These are phyloP conservation scores for Tuta absoluta DNA, from an alignment of 2,888 invertebrate species.

Conservation along the genomic window DNA sequence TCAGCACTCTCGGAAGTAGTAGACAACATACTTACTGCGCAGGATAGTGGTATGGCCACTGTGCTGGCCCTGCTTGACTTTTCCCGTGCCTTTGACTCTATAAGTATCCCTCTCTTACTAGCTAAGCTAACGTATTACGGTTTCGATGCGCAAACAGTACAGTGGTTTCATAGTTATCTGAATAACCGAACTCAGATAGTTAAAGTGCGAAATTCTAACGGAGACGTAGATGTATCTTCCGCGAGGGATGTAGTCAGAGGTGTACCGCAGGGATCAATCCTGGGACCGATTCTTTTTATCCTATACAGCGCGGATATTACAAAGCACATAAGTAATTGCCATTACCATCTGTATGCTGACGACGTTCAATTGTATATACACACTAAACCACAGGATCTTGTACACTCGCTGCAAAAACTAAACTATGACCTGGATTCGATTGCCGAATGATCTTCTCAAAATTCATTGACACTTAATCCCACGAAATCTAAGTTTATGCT, in stretches of 20 bases:
- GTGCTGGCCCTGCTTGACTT: constrained; percentile 10
- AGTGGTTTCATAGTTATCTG: constrained; percentile 12
- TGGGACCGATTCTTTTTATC: constrained; percentile 15
- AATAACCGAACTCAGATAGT: constrained; percentile 10
- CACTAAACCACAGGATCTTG: too few relatives aligned
- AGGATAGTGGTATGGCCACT: constrained; percentile 13
- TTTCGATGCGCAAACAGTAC: background rate
- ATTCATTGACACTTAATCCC: too few relatives aligned
- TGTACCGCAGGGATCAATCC: constrained; percentile 15
- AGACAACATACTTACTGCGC: constrained; percentile 13
- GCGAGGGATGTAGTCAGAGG: background rate
- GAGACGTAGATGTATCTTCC: background rate
- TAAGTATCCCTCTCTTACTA: constrained; percentile 5
- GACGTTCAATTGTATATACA: too few relatives aligned
- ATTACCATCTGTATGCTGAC: too few relatives aligned
- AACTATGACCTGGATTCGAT: too few relatives aligned
- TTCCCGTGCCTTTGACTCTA: constrained; percentile 10
- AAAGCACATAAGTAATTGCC: too few relatives aligned
- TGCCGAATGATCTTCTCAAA: too few relatives aligned
- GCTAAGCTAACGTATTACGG: constrained; percentile 11
- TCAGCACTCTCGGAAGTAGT: constrained; percentile 12
- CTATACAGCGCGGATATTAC: constrained; percentile 14
- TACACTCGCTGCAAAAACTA: too few relatives aligned
- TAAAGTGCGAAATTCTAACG: background rate
- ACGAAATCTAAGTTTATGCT: too few relatives aligned